A percentile compares a stretch with the other conserved stretches of the same genome.
These are phyloP conservation scores for Oligia latruncula DNA, from an alignment of 2,888 invertebrate species.

Conservation along the genomic window DNA sequence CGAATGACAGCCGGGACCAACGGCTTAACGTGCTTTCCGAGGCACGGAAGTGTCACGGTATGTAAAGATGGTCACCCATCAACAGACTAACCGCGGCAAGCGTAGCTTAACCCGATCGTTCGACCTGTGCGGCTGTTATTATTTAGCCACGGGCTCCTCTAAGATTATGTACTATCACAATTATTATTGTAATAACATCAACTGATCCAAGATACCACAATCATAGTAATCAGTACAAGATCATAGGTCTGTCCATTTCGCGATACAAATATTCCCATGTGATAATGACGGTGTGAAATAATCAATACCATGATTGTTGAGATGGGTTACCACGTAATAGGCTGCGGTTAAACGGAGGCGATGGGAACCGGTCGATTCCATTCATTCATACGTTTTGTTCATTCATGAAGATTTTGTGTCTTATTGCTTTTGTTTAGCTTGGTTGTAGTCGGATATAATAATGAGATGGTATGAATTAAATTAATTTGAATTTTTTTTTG, in stretches of 20 bases:
- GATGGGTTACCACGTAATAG: constrained; percentile 67
- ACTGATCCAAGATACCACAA: no score
- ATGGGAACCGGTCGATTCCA: constrained; percentile 57
- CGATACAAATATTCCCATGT: constrained; percentile 63
- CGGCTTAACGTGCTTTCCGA: no score
- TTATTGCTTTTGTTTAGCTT: constrained; percentile 12
- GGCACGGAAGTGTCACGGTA: no score
- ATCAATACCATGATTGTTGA: constrained; percentile 61
- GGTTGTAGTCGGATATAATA: not conserved
- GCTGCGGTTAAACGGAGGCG: constrained; percentile 63
- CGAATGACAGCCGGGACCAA: no score
- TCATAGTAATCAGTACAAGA: not conserved
- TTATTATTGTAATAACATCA: no score
- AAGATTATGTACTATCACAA: no score
- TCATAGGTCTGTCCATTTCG: constrained; percentile 17
- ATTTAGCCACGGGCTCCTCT: no score
- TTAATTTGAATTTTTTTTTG: not conserved
- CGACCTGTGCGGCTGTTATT: no score
- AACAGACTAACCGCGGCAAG: no score
- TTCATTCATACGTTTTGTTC: constrained; percentile 55
- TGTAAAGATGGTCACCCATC: no score
- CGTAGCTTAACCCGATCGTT: no score
- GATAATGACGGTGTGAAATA: constrained; percentile 53
- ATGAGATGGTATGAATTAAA: not conserved
- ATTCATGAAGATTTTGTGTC: constrained; percentile 52